These are phyloP conservation scores for Lutraria rhynchaena DNA, from an alignment of 1,140 invertebrate species.

Conservation along the genomic window DNA sequence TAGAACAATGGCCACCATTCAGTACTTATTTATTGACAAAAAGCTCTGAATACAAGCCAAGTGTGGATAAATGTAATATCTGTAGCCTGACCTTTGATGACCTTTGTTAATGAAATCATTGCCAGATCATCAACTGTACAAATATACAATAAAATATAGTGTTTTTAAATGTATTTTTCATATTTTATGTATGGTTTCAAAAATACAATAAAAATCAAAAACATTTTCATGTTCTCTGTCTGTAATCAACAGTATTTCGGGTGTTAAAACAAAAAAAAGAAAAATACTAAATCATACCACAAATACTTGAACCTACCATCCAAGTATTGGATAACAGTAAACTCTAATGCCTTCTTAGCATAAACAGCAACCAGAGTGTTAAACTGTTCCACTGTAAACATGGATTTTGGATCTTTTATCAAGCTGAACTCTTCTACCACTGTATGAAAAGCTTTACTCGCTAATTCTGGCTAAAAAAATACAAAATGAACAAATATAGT, in stretches of 20 bases:
- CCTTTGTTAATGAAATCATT: too few relatives aligned
- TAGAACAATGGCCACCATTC: too few relatives aligned
- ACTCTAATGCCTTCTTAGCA: slow-evolving; percentile 77
- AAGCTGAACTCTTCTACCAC: slow-evolving; percentile 70
- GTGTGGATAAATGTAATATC: too few relatives aligned
- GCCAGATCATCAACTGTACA: too few relatives aligned
- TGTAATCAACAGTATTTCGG: not conserved
- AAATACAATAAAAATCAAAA: too few relatives aligned
- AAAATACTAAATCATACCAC: not conserved
- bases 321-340: slow-evolving; percentile 72
- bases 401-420: slow-evolving; percentile 59
- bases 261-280: not conserved
- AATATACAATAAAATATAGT: too few relatives aligned
- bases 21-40: too few relatives aligned
- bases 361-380: slow-evolving; percentile 77
- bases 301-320: slow-evolving; percentile 46
- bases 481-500: too few relatives aligned
- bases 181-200: too few relatives aligned
- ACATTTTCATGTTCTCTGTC: not conserved
- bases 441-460: slow-evolving; percentile 73
- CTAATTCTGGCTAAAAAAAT: slow-evolving; percentile 74
- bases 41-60: too few relatives aligned
- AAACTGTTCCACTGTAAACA: slow-evolving; percentile 72
- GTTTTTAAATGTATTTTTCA: too few relatives aligned
- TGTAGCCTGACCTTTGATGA: too few relatives aligned